Conservation (phyloP, 2,113 vertebrate genomes). For the Rhinolophus ferrumequinum region DNA sequence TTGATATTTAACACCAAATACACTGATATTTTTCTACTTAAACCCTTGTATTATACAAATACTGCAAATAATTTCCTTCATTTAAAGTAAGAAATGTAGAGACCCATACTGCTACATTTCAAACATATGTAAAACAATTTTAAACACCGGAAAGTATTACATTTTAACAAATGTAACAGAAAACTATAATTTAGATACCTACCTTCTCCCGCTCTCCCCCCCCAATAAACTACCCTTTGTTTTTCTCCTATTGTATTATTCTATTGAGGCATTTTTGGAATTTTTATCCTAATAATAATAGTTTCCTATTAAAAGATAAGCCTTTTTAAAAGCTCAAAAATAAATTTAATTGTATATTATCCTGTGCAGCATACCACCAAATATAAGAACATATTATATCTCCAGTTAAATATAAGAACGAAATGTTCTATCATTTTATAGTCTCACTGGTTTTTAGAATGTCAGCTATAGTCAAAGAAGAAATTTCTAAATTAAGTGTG, state of each 20-base stretch:
- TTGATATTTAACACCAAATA: slow-evolving; percentile 52
- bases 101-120: not conserved
- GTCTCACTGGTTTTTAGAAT: slow-evolving; percentile 74
- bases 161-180: slow-evolving; percentile 37
- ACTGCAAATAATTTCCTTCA: slow-evolving; percentile 33
- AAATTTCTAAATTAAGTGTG: slow-evolving; percentile 78
- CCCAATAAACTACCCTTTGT: not conserved
- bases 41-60: slow-evolving; percentile 4
- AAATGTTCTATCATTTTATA: slow-evolving; percentile 77
- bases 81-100: slow-evolving; percentile 36
- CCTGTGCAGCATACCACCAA: slow-evolving; percentile 56
- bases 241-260: slow-evolving; percentile 27
- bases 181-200: not conserved
- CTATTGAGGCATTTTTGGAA: slow-evolving; percentile 45
- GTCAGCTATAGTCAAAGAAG: slow-evolving; percentile 69
- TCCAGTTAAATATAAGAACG: slow-evolving; percentile 71
- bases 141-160: slow-evolving; percentile 9
- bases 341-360: slow-evolving; percentile 69
- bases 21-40: not conserved
- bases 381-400: slow-evolving; percentile 69
- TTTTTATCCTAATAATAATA: slow-evolving; percentile 24
- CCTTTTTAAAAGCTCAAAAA: slow-evolving; percentile 48
- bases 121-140: not conserved
- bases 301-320: not conserved
- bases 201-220: not conserved